Evolutionary conservation across 35 echinoderm and acorn worm species (phyloP), one percentile per base, ranked within the genome.

Genomic region (Heliocidaris tuberculata): DNA sequence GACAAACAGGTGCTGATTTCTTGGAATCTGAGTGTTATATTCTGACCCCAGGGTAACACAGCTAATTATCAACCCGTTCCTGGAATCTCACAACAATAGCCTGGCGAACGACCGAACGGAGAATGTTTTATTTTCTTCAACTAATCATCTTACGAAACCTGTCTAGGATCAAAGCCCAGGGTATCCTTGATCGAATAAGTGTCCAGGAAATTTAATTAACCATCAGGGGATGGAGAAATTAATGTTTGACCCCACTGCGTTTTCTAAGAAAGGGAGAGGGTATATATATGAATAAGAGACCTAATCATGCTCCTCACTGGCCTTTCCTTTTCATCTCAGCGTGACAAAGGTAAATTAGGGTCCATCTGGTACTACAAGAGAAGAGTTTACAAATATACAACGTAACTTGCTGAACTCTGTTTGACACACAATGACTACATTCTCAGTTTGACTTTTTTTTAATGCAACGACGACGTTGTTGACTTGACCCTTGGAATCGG

Each of bases 191-290:
- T 78, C 65, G 7, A 78, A 78, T 78, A 78, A 78, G n/a, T 78
- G 65, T 78, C 65, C 65, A 78, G 65, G 65, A 78, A 78, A 78
- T 78, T 78, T n/a, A 78, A 78, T 78, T 78, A 78, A 78, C 65
- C 0, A 24, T 78, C 27, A 2, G 27, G 60, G 65, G 65, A 78
- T n/a, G 27, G 65, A 78, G 65, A 78, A 78, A 78, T n/a, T 78
- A 78, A 78, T 78, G 65, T 78, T 78, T 78, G 65, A 78, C 65
- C 65, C 65, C 65, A 24, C 6, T 27, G 65, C 27, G 65, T 78
- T 78, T 78, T 78, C 65, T 78, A 8, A n/a, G 65, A 78, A 78
- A 78, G 65, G 1, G 24, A 78, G 60, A 70, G 19, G 21, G 16
- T 6, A 6, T 17, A 16, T 6, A 5, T 4, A 21, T 78, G 27